Evolutionary conservation across 2,113 vertebrate genomes (phyloP).

Genomic region (Dromas ardeola): DNA sequence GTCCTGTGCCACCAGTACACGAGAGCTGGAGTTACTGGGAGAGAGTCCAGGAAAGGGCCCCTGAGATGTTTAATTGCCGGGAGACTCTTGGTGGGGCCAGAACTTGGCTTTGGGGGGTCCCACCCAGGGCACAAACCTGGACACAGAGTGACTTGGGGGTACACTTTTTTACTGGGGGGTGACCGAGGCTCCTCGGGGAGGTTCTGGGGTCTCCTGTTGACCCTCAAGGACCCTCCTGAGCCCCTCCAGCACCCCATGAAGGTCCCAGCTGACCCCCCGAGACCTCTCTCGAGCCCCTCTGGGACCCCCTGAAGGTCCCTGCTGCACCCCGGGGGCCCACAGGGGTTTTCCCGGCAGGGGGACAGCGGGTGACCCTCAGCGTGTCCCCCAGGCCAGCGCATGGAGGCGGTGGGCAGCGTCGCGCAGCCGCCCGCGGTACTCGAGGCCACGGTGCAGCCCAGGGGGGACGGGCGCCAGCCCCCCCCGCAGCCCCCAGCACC

Average conservation of each 20-base stretch:
- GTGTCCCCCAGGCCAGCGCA: not conserved
- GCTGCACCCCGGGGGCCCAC: not conserved
- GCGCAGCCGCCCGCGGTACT: not conserved
- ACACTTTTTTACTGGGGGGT: not conserved
- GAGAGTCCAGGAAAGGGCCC: too few relatives aligned
- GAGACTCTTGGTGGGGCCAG: too few relatives aligned
- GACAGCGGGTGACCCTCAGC: not conserved
- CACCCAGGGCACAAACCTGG: not conserved
- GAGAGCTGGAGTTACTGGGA: too few relatives aligned
- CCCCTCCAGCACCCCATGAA: not conserved
- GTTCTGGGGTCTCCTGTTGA: not conserved
- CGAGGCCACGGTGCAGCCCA: not conserved
- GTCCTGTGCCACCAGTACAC: too few relatives aligned
- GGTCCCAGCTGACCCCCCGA: too few relatives aligned
- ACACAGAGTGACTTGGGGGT: not conserved
- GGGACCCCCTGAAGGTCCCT: not conserved
- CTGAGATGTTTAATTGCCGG: too few relatives aligned
- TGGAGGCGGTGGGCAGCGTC: not conserved
- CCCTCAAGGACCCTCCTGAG: not conserved
- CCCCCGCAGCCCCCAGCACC: not conserved
- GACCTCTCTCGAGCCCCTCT: not conserved
- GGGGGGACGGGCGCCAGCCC: not conserved
- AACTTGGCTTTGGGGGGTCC: too few relatives aligned
- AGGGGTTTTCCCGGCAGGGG: fast-evolving
- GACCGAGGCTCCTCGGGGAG: not conserved